These are phyloP conservation scores for Chionis minor DNA, from an alignment of 2,113 vertebrate genomes.

Conservation along the genomic window DNA sequence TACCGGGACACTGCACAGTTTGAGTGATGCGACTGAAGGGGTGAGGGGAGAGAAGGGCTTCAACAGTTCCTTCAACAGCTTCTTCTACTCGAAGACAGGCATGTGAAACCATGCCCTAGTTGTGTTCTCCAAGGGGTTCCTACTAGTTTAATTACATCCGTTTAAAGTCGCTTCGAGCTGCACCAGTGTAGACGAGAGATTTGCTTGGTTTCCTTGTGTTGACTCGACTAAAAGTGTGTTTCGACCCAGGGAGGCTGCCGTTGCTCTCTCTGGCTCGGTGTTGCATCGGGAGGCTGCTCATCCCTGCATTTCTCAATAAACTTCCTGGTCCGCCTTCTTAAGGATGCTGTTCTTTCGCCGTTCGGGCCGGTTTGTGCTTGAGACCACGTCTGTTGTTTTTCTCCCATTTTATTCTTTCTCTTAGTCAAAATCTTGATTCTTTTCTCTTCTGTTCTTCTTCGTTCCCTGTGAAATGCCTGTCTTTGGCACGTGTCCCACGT, in stretches of 20 bases:
- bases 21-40: not conserved
- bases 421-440: not conserved
- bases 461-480: conserved; percentile 16
- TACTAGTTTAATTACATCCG: conserved; percentile 41
- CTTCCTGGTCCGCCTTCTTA: not conserved
- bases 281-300: not conserved
- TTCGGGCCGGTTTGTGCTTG: not conserved
- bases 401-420: not conserved
- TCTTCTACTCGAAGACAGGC: not conserved
- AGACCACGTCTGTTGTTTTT: not conserved
- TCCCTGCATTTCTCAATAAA: not conserved
- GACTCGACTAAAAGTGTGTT: not conserved
- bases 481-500: conserved; percentile 29
- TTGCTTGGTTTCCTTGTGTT: not conserved
- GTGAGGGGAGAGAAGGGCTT: not conserved
- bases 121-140: conserved; percentile 56
- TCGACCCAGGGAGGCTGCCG: not conserved
- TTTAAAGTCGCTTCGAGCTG: conserved; percentile 21
- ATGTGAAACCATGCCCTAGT: conserved; percentile 36
- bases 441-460: not conserved
- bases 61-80: not conserved
- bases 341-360: not conserved
- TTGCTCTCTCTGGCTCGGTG: not conserved
- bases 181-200: not conserved
- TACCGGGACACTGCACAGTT: not conserved